Percentiles rank a stretch among this genome's conserved stretches.
phyloP scores from a whole-genome alignment of 2,888 invertebrate species.

The Pseudococcus longispinus region DNA sequence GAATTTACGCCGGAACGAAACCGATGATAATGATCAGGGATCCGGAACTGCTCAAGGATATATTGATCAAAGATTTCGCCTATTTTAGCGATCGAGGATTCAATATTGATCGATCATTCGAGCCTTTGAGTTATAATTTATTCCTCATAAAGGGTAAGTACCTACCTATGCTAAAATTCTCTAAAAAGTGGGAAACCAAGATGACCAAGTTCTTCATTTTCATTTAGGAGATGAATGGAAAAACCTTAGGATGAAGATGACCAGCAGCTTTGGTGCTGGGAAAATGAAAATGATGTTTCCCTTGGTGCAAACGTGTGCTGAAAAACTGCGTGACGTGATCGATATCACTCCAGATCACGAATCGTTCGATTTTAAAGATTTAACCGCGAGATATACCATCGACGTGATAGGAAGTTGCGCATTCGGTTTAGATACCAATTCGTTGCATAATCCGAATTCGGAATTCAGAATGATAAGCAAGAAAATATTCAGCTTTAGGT shows the following conservation, averaged over 20 bases:
- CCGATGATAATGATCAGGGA: constrained; percentile 16
- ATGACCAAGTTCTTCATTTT: neutral
- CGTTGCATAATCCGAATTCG: constrained; percentile 63
- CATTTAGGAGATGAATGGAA: neutral
- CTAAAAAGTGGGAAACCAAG: neutral
- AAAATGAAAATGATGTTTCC: constrained; percentile 34
- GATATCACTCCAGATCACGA: neutral
- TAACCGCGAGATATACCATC: constrained; percentile 58
- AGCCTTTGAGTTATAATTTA: neutral
- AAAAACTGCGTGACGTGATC: neutral
- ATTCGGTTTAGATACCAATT: constrained; percentile 65
- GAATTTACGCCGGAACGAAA: neutral
- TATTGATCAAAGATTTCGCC: constrained; percentile 18
- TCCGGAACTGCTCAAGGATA: neutral
- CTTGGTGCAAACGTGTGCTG: neutral
- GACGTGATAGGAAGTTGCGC: constrained; percentile 66
- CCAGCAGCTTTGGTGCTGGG: neutral
- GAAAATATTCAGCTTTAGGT: constrained; percentile 52
- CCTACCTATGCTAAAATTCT: neutral
- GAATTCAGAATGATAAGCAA: constrained; percentile 62
- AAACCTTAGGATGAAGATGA: neutral
- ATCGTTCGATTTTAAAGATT: constrained; percentile 58
- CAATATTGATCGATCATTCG: neutral
- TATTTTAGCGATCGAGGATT: constrained; percentile 1
- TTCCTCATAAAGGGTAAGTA: neutral